A percentile compares a stretch with the other conserved stretches of the same genome.
phyloP scores from a whole-genome alignment of 2,113 vertebrate genomes.

The Ptyas mucosa region DNA sequence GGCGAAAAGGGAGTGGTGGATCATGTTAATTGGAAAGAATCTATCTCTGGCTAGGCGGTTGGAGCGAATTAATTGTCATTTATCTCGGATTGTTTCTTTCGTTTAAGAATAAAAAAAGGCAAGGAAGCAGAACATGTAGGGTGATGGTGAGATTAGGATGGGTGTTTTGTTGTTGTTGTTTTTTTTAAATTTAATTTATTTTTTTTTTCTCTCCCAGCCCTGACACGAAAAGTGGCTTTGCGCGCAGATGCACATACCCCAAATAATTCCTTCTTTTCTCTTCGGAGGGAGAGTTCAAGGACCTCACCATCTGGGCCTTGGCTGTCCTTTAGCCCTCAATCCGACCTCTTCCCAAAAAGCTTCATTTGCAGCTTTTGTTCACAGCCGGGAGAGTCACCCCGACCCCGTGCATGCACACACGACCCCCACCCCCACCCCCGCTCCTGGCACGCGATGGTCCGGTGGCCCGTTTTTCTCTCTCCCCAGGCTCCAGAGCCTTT shows the following conservation, averaged over 20 bases:
- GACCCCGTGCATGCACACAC: no score
- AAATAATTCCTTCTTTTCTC: no score
- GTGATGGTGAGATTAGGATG: background rate
- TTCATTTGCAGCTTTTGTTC: background rate
- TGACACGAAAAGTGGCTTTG: background rate
- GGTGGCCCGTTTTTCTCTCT: no score
- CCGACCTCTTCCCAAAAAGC: background rate
- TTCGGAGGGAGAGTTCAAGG: no score
- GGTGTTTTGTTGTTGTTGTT: no score
- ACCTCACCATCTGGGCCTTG: fast-evolving
- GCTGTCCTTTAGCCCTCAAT: background rate
- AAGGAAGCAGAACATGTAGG: background rate
- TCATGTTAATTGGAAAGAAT: background rate
- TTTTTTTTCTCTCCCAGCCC: no score
- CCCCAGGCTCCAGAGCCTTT: no score
- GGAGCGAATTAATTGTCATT: background rate
- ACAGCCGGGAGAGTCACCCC: background rate
- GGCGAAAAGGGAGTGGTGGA: fast-evolving
- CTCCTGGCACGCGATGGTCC: no score
- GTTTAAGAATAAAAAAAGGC: background rate
- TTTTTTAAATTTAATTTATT: no score
- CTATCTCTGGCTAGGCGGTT: background rate
- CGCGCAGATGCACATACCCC: no score
- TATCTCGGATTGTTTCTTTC: background rate
- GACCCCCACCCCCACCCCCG: no score